These are phyloP conservation scores for Phrixothrix hirtus DNA, from an alignment of 2,888 invertebrate species.

Conservation along the genomic window DNA sequence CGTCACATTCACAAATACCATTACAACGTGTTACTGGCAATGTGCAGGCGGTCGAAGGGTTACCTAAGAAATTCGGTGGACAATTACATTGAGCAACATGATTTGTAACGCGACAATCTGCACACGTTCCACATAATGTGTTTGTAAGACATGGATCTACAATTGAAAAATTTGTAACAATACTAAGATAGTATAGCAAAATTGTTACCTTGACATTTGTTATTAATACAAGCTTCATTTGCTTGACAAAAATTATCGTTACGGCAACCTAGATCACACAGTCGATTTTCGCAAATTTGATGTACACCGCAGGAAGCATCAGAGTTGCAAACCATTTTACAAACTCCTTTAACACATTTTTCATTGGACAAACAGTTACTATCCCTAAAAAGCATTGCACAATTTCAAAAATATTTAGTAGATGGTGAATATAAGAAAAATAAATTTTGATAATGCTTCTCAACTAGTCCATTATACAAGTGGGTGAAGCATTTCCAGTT, in stretches of 20 bases:
- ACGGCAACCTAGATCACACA: slow-evolving; percentile 85
- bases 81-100: slow-evolving; percentile 88
- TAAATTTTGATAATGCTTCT: too few species aligned
- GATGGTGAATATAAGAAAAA: too few species aligned
- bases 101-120: slow-evolving; percentile 79
- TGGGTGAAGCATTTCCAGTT: too few species aligned
- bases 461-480: too few species aligned
- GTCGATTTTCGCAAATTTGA: slow-evolving; percentile 84
- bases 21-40: slow-evolving; percentile 74
- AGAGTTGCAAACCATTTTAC: slow-evolving; percentile 83
- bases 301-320: slow-evolving; percentile 78
- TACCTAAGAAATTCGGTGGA: slow-evolving; percentile 77
- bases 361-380: slow-evolving; percentile 82
- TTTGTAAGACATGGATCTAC: slow-evolving; percentile 77
- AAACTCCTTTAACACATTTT: slow-evolving; percentile 80
- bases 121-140: slow-evolving; percentile 80
- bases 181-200: neutral
- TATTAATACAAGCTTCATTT: slow-evolving; percentile 78
- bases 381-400: slow-evolving; percentile 75
- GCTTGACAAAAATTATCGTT: slow-evolving; percentile 78
- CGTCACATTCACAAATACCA: slow-evolving; percentile 78
- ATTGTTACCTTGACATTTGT: slow-evolving; percentile 74
- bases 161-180: too few species aligned
- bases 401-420: too few species aligned
- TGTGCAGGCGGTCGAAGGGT: slow-evolving; percentile 78